Percentiles rank a stretch among this genome's conserved stretches.
These are phyloP conservation scores for Leucania comma DNA, from an alignment of 2,888 invertebrate genomes.

Conservation along the genomic window DNA sequence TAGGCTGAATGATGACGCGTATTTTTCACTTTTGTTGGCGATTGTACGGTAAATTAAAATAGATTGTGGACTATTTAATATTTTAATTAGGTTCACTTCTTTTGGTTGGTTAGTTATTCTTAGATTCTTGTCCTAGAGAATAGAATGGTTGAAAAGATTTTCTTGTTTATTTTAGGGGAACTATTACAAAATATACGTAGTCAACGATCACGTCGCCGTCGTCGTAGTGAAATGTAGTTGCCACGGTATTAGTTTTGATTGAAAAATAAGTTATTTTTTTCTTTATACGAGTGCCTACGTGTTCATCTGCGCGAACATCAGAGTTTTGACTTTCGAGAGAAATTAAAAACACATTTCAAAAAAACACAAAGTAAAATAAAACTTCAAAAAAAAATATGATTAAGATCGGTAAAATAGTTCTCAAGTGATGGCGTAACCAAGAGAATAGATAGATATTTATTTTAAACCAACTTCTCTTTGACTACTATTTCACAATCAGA, in stretches of 20 bases:
- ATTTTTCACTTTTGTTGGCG: conserved; percentile 60
- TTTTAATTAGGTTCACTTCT: conserved; percentile 59
- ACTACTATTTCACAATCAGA: no score
- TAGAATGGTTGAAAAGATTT: neutral
- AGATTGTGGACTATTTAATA: conserved; percentile 47
- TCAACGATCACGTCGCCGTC: conserved; percentile 12
- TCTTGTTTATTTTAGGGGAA: neutral
- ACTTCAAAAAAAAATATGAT: no score
- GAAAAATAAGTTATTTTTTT: neutral
- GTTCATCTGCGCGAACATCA: neutral
- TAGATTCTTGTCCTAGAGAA: conserved; percentile 13
- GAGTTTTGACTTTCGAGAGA: no score
- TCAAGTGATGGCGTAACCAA: neutral
- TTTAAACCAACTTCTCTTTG: no score
- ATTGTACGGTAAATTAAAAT: conserved; percentile 55
- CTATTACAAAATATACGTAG: neutral
- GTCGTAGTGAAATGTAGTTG: neutral
- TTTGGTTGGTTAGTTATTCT: conserved; percentile 42
- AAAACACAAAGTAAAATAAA: no score
- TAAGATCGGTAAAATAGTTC: no score
- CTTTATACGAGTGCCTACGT: neutral
- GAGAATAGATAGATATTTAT: neutral
- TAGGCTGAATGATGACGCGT: conserved; percentile 61
- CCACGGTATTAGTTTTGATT: no score
- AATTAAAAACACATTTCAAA: no score